These are phyloP conservation scores for Trypoxylon attenuatum DNA, from an alignment of 2,888 invertebrate species.

Conservation along the genomic window DNA sequence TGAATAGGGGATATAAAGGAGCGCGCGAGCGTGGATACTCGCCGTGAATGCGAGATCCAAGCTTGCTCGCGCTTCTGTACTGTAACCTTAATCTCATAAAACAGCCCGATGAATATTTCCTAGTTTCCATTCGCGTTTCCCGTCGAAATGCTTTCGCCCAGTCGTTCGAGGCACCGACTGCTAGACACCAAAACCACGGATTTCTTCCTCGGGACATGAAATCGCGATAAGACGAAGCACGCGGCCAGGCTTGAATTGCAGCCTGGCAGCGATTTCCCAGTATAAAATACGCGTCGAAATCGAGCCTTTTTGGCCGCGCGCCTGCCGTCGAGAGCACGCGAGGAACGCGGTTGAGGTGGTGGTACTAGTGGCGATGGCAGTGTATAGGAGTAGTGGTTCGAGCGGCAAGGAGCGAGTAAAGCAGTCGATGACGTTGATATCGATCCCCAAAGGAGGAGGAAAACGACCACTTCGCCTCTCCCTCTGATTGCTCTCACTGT, in stretches of 20 bases:
- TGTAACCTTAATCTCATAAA: no score
- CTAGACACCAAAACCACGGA: no score
- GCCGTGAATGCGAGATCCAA: no score
- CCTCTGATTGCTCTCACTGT: conserved; percentile 32
- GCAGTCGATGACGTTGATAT: conserved; percentile 66
- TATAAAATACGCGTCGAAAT: conserved; percentile 35
- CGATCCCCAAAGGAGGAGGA: conserved; percentile 60
- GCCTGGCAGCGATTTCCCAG: conserved; percentile 38
- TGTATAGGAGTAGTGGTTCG: conserved; percentile 36
- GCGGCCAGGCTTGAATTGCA: conserved; percentile 13
- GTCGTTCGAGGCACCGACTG: no score
- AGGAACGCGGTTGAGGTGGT: conserved; percentile 5
- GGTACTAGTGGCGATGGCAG: no score
- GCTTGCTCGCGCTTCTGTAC: no score
- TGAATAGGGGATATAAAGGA: neutral
- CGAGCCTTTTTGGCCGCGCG: conserved; percentile 57
- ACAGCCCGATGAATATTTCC: no score
- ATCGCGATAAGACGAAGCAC: neutral
- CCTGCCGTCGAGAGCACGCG: conserved; percentile 44
- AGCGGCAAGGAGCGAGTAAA: conserved; percentile 49
- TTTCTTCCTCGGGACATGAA: no score
- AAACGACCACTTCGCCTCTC: conserved; percentile 49
- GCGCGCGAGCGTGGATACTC: neutral
- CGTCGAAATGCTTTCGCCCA: no score
- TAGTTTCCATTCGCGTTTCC: no score